Evolutionary conservation across 2,113 vertebrate genomes (phyloP), one percentile per base, ranked within the genome.

Genomic region (Corythaixoides concolor): DNA sequence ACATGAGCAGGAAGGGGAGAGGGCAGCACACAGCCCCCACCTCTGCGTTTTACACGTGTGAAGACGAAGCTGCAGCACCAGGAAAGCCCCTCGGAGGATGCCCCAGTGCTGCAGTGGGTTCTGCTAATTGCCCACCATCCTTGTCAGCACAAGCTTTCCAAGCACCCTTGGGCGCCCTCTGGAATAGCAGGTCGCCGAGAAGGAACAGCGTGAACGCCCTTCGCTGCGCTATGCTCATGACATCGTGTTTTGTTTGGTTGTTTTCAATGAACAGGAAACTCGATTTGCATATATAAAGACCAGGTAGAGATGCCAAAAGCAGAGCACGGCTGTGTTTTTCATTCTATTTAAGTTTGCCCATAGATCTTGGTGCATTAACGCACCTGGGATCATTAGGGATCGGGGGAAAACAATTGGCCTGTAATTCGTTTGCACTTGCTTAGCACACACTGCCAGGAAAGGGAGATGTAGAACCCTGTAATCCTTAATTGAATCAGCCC

Each of bases 401-500:
- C 32, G 23, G 63, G 66, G 84, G 81, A 27, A 88, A 72, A 64
- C 83, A 79, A 80, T 50, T 76, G 87, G 62, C 50, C 43, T 82
- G 70, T 79, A 76, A 91, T 89, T 85, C 8, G 1, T 89, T 93
- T 83, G 89, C 89, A 92, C 92, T 89, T 70, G 89, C 49, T 82
- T 89, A 66, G 70, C 45, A 30, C 66, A 85, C 67, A 83, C 91
- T 82, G 91, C 78, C 80, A 79, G 84, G 53, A 66, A 92, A 62
- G 41, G 67, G 95, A 89, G 90, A 79, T 66, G 80, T 2, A 58
- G 77, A 86, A 74, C 41, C 77, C 37, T 85, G 84, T 63, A 83
- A 82, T 56, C 80, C 47, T 73, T 95, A 92, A 94, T 88, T 95
- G 91, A 88, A 91, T 94, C 74, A 73, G 81, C 76, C 55, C 80